These are phyloP conservation scores for Parazoanthus darwini DNA, from an alignment of 92 coral and sea anemone species.

Conservation along the genomic window DNA sequence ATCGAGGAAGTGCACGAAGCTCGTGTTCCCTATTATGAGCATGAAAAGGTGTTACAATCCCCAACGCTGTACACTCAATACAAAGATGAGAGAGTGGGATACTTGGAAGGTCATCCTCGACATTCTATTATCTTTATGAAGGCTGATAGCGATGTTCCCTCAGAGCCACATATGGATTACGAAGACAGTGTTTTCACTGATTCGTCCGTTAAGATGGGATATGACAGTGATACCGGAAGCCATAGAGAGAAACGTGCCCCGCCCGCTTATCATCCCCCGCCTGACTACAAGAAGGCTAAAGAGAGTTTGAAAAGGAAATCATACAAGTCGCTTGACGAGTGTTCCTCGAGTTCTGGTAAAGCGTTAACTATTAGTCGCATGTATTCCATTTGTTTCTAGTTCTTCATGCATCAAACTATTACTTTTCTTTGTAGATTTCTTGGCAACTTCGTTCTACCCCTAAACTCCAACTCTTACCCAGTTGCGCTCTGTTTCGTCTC, in stretches of 20 bases:
- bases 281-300: constrained; percentile 55
- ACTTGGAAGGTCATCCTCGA: constrained; percentile 45
- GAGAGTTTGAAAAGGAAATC: constrained; percentile 59
- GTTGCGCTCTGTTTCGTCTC: too few relatives aligned
- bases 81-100: constrained; percentile 34
- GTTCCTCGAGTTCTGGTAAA: constrained; percentile 46
- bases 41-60: not conserved
- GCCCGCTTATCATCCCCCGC: constrained; percentile 73
- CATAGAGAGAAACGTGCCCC: constrained; percentile 46
- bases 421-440: too few relatives aligned
- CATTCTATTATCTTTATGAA: constrained; percentile 52
- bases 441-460: not conserved
- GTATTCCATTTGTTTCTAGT: constrained; percentile 35
- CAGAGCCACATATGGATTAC: constrained; percentile 60
- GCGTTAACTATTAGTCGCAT: not conserved
- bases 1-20: not conserved
- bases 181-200: constrained; percentile 75
- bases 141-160: constrained; percentile 38
- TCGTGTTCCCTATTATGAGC: not conserved
- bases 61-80: constrained; percentile 43
- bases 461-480: too few relatives aligned
- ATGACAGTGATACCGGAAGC: constrained; percentile 39
- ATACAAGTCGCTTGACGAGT: constrained; percentile 44
- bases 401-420: not conserved
- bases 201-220: constrained; percentile 27